Evolutionary conservation across 2,888 invertebrate species (phyloP), one percentile per base, ranked within the genome.

Genomic region (Gymnocheta viridis): DNA sequence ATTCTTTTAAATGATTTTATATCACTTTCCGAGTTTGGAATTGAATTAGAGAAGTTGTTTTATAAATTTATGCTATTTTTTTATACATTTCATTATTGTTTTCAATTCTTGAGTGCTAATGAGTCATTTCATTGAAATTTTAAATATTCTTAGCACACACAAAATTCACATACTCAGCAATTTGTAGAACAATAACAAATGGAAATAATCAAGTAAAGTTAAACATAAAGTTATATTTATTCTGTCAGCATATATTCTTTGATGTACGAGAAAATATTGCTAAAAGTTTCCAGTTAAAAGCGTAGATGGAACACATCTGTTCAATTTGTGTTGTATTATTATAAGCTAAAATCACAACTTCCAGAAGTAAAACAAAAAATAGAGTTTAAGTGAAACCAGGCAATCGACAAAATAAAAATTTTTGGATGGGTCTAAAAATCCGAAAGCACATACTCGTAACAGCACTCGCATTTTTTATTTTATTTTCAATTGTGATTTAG

Each of bases 61-160:
- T 38, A 41, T 10, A 56, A 44, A 51, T 51, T 51, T 10, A 10
- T 49, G 32, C n/a, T 51, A 2, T 19, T 29, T 54, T 35, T 49
- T 19, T 6, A 19, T 5, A 47, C 2, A 60, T 51, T 41, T 41
- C 22, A 38, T 60, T 35, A 60, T 62, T 64, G 14, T 24, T 62
- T 12, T 60, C 27, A 67, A n/a, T 35, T 58, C 27, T 41, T 51
- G 29, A 44, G 54, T 66, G 60, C 56, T 73, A 70, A 74, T 82
- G 82, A 82, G 69, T 82, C 82, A 79, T 62, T 70, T 24, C 49
- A 70, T 27, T 66, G 17, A 74, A 79, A 79, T 70, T 72, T 64
- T 47, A 74, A 69, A 66, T 41, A 35, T 66, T 70, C n/a, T 51
- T 17, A 70, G 41, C 41, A 66, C 19, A 77, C 24, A 67, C 19